A percentile compares a stretch with the other conserved stretches of the same genome.
phyloP scores from a whole-genome alignment of 2,113 vertebrate species.

The Lichenostomus cassidix region DNA sequence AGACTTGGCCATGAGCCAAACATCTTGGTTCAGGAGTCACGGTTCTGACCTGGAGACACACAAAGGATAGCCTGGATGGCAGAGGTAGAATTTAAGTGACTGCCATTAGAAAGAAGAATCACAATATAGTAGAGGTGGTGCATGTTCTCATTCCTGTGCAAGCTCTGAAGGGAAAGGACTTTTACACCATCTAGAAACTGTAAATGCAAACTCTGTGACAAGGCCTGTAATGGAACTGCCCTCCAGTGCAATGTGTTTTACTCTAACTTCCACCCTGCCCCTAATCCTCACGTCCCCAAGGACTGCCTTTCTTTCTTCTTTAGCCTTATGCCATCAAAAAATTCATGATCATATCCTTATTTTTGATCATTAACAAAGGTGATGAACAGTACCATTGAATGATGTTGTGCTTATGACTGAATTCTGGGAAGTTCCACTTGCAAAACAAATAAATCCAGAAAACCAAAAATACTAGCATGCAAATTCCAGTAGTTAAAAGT shows the following conservation, averaged over 20 bases:
- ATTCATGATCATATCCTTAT: neutral
- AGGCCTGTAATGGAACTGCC: neutral
- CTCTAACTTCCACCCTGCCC: neutral
- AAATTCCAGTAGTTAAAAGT: neutral
- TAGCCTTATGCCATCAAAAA: neutral
- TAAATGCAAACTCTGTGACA: neutral
- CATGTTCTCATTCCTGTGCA: neutral
- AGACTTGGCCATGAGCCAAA: fast-evolving
- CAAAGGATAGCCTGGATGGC: neutral
- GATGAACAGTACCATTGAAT: neutral
- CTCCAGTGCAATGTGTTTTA: neutral
- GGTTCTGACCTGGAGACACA: neutral
- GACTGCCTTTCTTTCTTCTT: neutral
- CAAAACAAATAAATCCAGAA: neutral
- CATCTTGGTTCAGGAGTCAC: neutral
- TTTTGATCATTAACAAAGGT: neutral
- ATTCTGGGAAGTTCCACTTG: neutral
- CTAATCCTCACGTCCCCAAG: neutral
- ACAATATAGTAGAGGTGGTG: neutral
- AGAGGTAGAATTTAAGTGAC: neutral
- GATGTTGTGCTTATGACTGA: neutral
- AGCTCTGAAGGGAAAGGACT: neutral
- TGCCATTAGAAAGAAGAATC: neutral
- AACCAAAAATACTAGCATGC: neutral
- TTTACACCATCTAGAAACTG: neutral